Base-by-base conservation (phyloP, 2,113 vertebrate species). In the Sisor rabdophorus region DNA sequence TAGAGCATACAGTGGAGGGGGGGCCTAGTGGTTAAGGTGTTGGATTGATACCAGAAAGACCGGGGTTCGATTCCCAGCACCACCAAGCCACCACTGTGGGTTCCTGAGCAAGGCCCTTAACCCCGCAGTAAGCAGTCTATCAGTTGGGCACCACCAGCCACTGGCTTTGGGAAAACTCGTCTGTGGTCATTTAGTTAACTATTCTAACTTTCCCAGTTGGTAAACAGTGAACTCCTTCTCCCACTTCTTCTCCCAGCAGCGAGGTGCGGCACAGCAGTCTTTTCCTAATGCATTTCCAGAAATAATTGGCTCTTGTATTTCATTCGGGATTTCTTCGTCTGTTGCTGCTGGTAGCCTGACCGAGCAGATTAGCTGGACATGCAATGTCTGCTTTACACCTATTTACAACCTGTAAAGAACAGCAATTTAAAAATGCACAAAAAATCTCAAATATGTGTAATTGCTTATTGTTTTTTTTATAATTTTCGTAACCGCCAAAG, bases 381-480 rank as follows among this genome's bases (percentile, higher is more conserved):
- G n/a, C n/a, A 60, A 72, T 40, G 44, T 30, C 8, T 17, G 44
- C 47, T 78, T 19, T 22, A n/a, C 52, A 52, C 16, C 54, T 55
- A 5, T 24, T 63, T 58, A 68, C 30, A 20, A 3, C 22, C 58
- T 9, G 11, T 1, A 44, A 17, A 71, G n/a, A 32, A 36, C 58
- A 73, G 40, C 16, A 15, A 28, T 78, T 56, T 52, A 53, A 70
- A 36, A 17, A 63, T 59, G 54, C 22, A n/a, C n/a, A 69, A 71
- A 19, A 70, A 71, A 64, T 48, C 26, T 32, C 60, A 63, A 52
- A 78, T 30, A 71, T 22, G 65, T 56, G 12, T 73, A 65, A 78
- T 56, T 71, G 72, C 52, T 19, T 76, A 70, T 73, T 78, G 63
- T 76, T 78, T 52, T 73, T n/a, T n/a, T n/a, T n/a, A n/a, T n/a